Percentiles rank a stretch among this genome's conserved stretches.
Evolutionary conservation across 2,797 vertebrate species (phyloP).

Genomic region (Gila robusta): DNA sequence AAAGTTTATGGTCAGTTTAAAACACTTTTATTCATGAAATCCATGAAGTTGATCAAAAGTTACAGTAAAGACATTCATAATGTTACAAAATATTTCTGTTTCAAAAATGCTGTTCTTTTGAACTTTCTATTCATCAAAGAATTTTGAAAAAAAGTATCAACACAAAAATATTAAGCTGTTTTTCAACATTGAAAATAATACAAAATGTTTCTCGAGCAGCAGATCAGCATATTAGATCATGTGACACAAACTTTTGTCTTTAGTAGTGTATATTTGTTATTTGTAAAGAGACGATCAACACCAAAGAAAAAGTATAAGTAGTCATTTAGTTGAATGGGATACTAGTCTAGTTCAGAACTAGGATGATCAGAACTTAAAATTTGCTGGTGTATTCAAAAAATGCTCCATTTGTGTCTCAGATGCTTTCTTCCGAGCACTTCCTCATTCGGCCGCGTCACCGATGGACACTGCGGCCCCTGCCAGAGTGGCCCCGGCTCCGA

Average conservation of each 20-base stretch:
- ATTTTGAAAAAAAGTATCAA: not conserved
- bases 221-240: not conserved
- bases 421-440: slow-evolving; percentile 82
- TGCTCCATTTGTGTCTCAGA: slow-evolving; percentile 66
- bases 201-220: not conserved
- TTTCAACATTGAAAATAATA: not conserved
- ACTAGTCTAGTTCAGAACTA: not conserved
- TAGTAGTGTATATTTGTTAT: not conserved
- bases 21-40: not conserved
- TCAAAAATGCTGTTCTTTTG: not conserved
- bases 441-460: slow-evolving; percentile 70
- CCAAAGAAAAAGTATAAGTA: not conserved
- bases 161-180: not conserved
- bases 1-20: not conserved
- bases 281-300: not conserved
- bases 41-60: not conserved
- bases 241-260: not conserved
- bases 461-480: slow-evolving; percentile 72
- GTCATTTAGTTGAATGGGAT: not conserved
- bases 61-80: not conserved
- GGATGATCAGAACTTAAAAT: not conserved
- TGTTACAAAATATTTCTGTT: not conserved
- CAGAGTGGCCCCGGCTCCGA: slow-evolving; percentile 73
- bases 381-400: not conserved
- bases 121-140: not conserved